A percentile compares a stretch with the other conserved stretches of the same genome.
Evolutionary conservation across 2,888 invertebrate species (phyloP).

Genomic region (Troilus luridus): DNA sequence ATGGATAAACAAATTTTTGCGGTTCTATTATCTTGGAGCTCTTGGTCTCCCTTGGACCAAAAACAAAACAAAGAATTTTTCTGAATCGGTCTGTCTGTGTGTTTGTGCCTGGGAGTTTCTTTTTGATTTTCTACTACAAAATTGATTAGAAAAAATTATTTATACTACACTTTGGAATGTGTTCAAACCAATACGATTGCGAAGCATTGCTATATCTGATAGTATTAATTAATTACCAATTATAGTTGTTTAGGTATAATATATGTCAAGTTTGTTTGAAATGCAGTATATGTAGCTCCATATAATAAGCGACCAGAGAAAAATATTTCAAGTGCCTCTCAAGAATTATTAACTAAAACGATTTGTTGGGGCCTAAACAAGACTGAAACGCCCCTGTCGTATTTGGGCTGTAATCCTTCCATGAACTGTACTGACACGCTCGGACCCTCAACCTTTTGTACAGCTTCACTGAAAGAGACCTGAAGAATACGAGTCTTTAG

Average conservation of each 20-base stretch:
- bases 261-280: neutral
- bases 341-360: neutral
- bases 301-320: neutral
- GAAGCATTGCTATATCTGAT: too few relatives aligned
- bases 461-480: neutral
- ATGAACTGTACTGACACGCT: slow-evolving; percentile 13
- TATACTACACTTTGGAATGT: too few relatives aligned
- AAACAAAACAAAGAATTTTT: too few relatives aligned
- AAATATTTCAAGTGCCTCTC: neutral
- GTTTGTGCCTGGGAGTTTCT: too few relatives aligned
- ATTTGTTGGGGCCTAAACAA: neutral
- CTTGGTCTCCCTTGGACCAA: too few relatives aligned
- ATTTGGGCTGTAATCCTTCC: neutral
- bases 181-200: too few relatives aligned
- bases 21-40: too few relatives aligned
- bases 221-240: neutral
- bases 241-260: neutral
- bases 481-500: neutral
- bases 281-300: neutral
- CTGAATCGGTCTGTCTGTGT: too few relatives aligned
- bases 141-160: too few relatives aligned
- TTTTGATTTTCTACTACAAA: too few relatives aligned
- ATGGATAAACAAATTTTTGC: too few relatives aligned
- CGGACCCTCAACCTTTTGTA: neutral
- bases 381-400: neutral